A percentile compares a stretch with the other conserved stretches of the same genome.
phyloP scores from a whole-genome alignment of 2,113 vertebrate species.

The Cyprinodon brontotheroides region DNA sequence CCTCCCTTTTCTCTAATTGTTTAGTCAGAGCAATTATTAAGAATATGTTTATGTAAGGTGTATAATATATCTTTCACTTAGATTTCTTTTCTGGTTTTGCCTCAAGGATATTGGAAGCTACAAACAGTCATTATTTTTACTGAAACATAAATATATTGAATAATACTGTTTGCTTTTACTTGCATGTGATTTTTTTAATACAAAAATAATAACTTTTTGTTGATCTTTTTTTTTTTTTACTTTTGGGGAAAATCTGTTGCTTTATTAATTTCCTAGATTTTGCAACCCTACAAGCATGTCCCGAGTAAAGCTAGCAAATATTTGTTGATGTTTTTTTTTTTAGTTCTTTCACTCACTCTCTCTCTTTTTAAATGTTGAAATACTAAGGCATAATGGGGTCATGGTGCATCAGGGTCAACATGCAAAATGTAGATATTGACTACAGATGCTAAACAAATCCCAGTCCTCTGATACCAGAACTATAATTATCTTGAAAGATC shows the following conservation, averaged over 20 bases:
- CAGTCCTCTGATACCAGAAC: not conserved
- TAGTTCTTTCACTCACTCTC: no score
- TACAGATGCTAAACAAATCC: not conserved
- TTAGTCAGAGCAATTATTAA: no score
- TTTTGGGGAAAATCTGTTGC: not conserved
- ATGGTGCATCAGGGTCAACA: constrained; percentile 1
- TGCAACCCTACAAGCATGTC: constrained; percentile 20
- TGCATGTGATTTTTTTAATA: no score
- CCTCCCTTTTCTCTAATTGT: no score
- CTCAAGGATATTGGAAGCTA: not conserved
- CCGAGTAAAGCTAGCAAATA: constrained; percentile 58
- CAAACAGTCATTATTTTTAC: not conserved
- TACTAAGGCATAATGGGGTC: not conserved
- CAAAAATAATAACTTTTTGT: no score
- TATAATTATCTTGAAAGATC: not conserved
- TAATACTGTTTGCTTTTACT: not conserved
- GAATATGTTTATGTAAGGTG: no score
- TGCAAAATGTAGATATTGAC: constrained; percentile 1
- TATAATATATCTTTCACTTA: no score
- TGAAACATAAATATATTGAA: not conserved
- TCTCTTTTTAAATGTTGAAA: constrained; percentile 12
- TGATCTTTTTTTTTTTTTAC: not conserved
- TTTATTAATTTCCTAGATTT: constrained; percentile 27
- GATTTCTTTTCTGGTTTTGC: not conserved
- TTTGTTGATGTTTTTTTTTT: constrained; percentile 49